Conservation (phyloP, 2,888 invertebrate species). For the Rhagonycha fulva region DNA sequence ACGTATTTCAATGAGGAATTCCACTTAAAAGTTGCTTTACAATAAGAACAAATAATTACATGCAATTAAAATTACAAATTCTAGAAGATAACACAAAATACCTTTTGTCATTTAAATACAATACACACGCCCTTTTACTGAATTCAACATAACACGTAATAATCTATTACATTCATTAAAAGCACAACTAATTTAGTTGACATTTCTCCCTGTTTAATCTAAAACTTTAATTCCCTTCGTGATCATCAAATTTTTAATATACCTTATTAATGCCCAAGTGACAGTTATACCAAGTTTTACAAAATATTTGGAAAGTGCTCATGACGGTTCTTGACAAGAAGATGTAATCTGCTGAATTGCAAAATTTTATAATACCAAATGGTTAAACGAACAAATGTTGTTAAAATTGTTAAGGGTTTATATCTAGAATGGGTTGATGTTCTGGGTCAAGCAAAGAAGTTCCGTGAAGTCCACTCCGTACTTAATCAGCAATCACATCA, state of each 20-base stretch:
- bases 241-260: background rate
- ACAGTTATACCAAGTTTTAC: background rate
- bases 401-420: no score
- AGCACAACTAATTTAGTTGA: background rate
- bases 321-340: no score
- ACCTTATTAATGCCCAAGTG: background rate
- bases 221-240: background rate
- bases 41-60: constrained; percentile 1
- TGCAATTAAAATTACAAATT: constrained; percentile 2
- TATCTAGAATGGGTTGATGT: no score
- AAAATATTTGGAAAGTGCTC: no score
- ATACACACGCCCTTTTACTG: background rate
- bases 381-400: no score
- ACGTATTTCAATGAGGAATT: background rate
- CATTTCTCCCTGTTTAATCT: background rate
- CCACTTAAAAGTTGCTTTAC: background rate
- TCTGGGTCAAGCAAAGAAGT: no score
- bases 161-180: background rate
- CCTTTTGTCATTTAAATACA: background rate
- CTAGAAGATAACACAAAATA: constrained; percentile 1
- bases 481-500: no score
- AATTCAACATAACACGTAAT: background rate
- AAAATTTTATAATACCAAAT: no score
- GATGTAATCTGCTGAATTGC: no score
- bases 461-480: no score